Base-by-base conservation (phyloP, 2,888 invertebrate genomes). In the Orthonevra nobilis region DNA sequence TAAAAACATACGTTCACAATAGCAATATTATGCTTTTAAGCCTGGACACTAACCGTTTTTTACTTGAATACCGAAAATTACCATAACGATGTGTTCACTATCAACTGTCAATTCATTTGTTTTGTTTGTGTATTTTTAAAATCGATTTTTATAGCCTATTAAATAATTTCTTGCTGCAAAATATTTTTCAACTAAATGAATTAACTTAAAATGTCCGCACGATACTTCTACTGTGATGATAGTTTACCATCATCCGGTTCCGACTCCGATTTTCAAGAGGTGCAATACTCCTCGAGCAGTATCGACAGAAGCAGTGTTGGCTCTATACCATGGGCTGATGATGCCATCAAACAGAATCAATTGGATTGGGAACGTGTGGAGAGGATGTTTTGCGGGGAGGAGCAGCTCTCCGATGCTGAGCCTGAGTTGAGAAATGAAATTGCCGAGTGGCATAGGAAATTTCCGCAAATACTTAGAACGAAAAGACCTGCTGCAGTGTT, bases 281-380 rank as follows among this genome's bases (percentile, higher is more conserved):
- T 88, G 10, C 87, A 86, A 48, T 86, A 85, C 61, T 87, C 88
- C 6, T 87, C 87, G 1, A 88, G 87, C 68, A 87, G 87, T 64
- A 74, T 85, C 17, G 89, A 88, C 64, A 85, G 89, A 38, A 88
- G 88, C 64, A 87, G 88, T 4, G 85, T 88, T 56, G 87, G 87
- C n/a, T 89, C 89, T 17, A 89, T 89, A 66, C 89, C 89, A 0
- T 89, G 89, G 89, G 88, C 89, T 1, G 87, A 88, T 64, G 89
- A 89, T 84, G 88, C 89, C 10, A 87, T 89, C 9, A 88, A 88
- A 54, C 86, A 88, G 74, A 89, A 89, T 66, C 86, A 87, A 81
- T 70, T 85, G 12, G 88, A 87, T 77, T 89, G 89, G 89, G 87
- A 89, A 56, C 85, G 84, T 9, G 85, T 89, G 2, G 89, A 89